phyloP scores from a whole-genome alignment of 2,888 invertebrate genomes.

The Hypolimnas misippus region DNA sequence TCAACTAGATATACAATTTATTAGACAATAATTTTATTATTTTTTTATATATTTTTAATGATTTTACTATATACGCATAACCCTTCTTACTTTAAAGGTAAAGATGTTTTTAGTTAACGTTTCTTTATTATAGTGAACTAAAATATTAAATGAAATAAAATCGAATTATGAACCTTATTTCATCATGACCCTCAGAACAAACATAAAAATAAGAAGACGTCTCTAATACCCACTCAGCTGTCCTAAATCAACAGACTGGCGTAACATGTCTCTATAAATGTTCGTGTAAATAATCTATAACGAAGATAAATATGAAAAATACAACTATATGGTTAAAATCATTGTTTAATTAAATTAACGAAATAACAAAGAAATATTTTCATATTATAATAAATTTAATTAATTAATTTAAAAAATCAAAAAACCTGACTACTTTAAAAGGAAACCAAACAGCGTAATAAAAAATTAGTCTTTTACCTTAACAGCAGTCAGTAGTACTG shows the following conservation, averaged over 20 bases:
- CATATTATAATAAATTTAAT: too few relatives aligned
- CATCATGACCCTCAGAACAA: constrained; percentile 10
- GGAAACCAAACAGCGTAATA: too few relatives aligned
- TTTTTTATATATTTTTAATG: too few relatives aligned
- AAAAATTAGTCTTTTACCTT: too few relatives aligned
- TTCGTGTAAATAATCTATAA: constrained; percentile 32
- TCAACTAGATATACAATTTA: too few relatives aligned
- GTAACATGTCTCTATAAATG: constrained; percentile 37
- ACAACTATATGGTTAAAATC: constrained; percentile 8
- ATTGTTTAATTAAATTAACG: constrained; percentile 1
- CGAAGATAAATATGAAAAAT: constrained; percentile 14
- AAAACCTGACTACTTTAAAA: too few relatives aligned
- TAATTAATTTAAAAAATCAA: too few relatives aligned
- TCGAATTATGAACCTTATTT: constrained; percentile 14
- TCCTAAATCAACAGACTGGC: constrained; percentile 68
- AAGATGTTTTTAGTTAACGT: background rate
- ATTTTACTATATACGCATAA: too few relatives aligned
- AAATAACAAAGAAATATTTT: background rate
- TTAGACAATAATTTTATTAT: too few relatives aligned
- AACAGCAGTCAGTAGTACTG: too few relatives aligned
- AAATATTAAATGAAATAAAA: constrained; percentile 6
- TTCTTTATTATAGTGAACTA: background rate
- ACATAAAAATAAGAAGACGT: constrained; percentile 29
- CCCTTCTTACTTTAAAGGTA: too few relatives aligned
- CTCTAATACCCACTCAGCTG: constrained; percentile 38